Base-by-base conservation (phyloP, 2,797 vertebrate genomes). In the Lepus oiostolus region DNA sequence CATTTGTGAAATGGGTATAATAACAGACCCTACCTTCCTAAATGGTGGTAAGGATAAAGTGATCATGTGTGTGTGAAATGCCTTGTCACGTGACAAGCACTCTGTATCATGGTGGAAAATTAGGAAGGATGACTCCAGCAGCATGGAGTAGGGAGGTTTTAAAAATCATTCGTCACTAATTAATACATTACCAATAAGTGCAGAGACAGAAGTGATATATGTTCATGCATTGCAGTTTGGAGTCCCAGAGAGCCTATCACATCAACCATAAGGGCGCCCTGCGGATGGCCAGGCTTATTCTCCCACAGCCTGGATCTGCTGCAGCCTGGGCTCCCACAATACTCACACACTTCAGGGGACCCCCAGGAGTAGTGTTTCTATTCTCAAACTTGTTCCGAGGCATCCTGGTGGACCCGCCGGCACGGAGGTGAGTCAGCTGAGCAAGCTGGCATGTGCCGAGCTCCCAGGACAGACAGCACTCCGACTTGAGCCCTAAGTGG, bases 271-370 rank as follows among this genome's bases (percentile, higher is more conserved):
- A 80, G n/a, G 26, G 14, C 75, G 84, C 86, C n/a, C 54, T 54
- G 21, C n/a, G 28, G 35, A 47, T 42, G 84, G 22, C 32, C 32
- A 26, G 35, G n/a, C 60, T 82, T 71, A 2, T 47, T 76, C 32
- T 79, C 35, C 71, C 80, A n/a, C 4, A 63, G 17, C 26, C n/a
- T 82, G 75, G 7, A 65, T 70, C 68, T 85, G 10, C 13, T 9
- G 42, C 70, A 94, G 42, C 68, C 67, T 77, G 38, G 28, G 77
- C 62, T 68, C 83, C 35, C 19, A 84, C 22, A n/a, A 47, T 67
- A 85, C 32, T n/a, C 38, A 84, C 35, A 26, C 16, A 70, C 70
- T 93, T 81, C 76, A 91, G 50, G 85, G 93, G 94, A 85, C 52
- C 72, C 12, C 17, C 54, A 58, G 54, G 54, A 30, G 42, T 58